These are phyloP conservation scores for Athalia circularis DNA, from an alignment of 2,888 invertebrate species.

Conservation along the genomic window DNA sequence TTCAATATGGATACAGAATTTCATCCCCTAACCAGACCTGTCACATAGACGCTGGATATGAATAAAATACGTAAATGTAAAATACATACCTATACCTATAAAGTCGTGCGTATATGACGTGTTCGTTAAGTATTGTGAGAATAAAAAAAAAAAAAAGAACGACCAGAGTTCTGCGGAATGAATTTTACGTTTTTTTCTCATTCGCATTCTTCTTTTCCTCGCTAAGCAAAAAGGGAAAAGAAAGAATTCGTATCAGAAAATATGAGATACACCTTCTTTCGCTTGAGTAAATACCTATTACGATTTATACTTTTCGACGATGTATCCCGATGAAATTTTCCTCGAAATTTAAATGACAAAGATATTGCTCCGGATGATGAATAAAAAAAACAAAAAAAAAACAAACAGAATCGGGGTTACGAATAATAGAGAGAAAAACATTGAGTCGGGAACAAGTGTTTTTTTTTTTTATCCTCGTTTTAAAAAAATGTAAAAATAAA, in stretches of 20 bases:
- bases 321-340: not conserved
- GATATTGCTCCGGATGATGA: not conserved
- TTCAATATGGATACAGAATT: not conserved
- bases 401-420: not conserved
- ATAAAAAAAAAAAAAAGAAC: not conserved
- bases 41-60: not conserved
- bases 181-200: not conserved
- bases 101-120: not conserved
- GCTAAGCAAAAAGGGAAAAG: no score
- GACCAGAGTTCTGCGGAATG: not conserved
- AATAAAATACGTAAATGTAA: no score
- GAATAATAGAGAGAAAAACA: not conserved
- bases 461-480: no score
- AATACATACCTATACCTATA: no score
- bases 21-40: conserved; percentile 17
- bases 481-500: no score
- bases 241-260: not conserved
- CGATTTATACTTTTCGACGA: not conserved
- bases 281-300: no score
- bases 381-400: not conserved
- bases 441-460: no score
- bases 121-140: not conserved
- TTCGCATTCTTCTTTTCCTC: not conserved
- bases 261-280: not conserved
- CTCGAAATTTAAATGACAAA: conserved; percentile 14